These are phyloP conservation scores for Macropus fuliginosus DNA, from an alignment of 2,797 vertebrate species.

Conservation along the genomic window DNA sequence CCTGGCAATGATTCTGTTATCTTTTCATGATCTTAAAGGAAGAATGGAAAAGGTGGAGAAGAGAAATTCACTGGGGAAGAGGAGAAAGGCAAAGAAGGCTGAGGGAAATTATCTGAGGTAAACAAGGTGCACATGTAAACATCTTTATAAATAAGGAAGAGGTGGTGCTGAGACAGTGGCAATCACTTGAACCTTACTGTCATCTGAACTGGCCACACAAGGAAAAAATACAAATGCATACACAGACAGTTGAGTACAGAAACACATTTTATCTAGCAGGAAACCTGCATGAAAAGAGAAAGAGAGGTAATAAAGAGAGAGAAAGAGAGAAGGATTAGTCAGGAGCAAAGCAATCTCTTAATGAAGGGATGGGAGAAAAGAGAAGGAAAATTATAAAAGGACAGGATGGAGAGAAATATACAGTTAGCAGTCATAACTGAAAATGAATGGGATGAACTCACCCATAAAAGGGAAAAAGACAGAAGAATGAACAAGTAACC, in stretches of 20 bases:
- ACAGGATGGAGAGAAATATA: too few relatives aligned
- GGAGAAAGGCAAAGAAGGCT: neutral
- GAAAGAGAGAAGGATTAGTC: too few relatives aligned
- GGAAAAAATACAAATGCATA: neutral
- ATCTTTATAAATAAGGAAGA: neutral
- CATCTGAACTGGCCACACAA: neutral
- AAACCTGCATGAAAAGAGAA: neutral
- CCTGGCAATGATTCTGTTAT: neutral
- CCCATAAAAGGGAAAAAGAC: too few relatives aligned
- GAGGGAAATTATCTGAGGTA: neutral
- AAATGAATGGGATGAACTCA: too few relatives aligned
- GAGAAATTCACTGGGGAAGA: neutral
- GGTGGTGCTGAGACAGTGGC: neutral
- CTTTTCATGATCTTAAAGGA: neutral
- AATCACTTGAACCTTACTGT: neutral
- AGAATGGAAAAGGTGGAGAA: neutral
- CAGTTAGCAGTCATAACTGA: too few relatives aligned
- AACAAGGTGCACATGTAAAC: neutral
- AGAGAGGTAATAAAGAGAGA: too few relatives aligned
- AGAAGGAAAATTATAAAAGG: too few relatives aligned
- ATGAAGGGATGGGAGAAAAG: too few relatives aligned
- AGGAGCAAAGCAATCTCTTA: too few relatives aligned
- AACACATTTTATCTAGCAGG: neutral
- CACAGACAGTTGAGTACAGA: neutral
- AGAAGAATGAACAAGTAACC: too few relatives aligned